Percentiles rank a stretch among this genome's conserved stretches.
Evolutionary conservation across 1,140 invertebrate species (phyloP).

Genomic region (Psix sp.): DNA sequence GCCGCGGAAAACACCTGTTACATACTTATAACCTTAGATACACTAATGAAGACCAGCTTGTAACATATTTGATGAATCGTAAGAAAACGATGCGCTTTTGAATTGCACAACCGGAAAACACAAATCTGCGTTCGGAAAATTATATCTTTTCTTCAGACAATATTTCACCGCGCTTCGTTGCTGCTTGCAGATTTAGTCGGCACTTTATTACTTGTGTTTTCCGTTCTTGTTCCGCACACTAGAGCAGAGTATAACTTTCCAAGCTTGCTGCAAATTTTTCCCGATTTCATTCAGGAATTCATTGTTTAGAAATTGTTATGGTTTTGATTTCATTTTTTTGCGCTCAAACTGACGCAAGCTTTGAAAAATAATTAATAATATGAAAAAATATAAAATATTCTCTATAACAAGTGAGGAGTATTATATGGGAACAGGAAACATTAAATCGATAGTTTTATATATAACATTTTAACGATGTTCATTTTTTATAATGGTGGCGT

Average conservation of each 20-base stretch:
- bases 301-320: no score
- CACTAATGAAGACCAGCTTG: constrained; percentile 30
- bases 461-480: no score
- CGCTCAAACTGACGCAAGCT: no score
- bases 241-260: neutral
- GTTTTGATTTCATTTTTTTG: no score
- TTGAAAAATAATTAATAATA: no score
- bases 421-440: no score
- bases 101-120: constrained; percentile 7
- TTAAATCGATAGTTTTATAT: no score
- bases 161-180: constrained; percentile 30
- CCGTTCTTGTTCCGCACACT: constrained; percentile 12
- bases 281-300: no score
- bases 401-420: no score
- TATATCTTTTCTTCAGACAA: constrained; percentile 11
- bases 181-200: constrained; percentile 31
- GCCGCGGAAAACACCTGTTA: constrained; percentile 44
- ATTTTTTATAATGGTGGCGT: no score
- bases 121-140: constrained; percentile 12
- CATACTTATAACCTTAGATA: constrained; percentile 29
- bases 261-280: no score
- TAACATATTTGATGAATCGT: constrained; percentile 26
- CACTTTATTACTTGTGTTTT: constrained; percentile 41
- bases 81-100: constrained; percentile 29
- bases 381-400: no score